A percentile compares a stretch with the other conserved stretches of the same genome.
Conservation (phyloP, 2,888 invertebrate species). For the Phasia obesa region DNA sequence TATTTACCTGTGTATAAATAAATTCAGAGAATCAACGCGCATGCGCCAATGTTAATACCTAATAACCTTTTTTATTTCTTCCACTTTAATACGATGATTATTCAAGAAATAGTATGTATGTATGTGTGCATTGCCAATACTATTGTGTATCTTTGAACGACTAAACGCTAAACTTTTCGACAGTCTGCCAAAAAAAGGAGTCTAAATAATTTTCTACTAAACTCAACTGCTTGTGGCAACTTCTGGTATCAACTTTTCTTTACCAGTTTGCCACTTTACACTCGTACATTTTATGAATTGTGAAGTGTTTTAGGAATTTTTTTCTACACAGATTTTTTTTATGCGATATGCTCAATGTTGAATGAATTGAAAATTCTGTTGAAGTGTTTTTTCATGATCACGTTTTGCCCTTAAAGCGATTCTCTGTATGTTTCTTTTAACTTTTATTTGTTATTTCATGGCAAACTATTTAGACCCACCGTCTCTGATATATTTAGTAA, state of each 20-base stretch:
- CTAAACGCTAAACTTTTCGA: conserved; percentile 28
- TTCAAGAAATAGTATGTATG: not conserved
- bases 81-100: not conserved
- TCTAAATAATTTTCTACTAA: conserved; percentile 9
- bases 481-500: conserved; percentile 29
- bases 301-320: conserved; percentile 51
- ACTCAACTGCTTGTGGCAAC: conserved; percentile 11
- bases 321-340: not conserved
- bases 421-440: conserved; percentile 19
- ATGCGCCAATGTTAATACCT: conserved; percentile 71
- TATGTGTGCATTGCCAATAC: not conserved
- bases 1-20: conserved; percentile 63
- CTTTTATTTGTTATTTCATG: conserved; percentile 63
- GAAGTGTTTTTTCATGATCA: conserved; percentile 56
- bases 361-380: conserved; percentile 64
- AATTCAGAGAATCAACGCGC: conserved; percentile 70
- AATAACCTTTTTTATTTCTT: conserved; percentile 54
- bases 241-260: not conserved
- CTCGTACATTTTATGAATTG: conserved; percentile 57
- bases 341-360: conserved; percentile 51
- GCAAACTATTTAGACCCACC: conserved; percentile 64
- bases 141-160: not conserved
- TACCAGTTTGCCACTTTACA: not conserved
- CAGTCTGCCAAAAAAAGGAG: conserved; percentile 20
- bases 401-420: conserved; percentile 72